Percentiles rank a stretch among this genome's conserved stretches.
Evolutionary conservation across 1,140 invertebrate species (phyloP).

Genomic region (Lycorma delicatula): DNA sequence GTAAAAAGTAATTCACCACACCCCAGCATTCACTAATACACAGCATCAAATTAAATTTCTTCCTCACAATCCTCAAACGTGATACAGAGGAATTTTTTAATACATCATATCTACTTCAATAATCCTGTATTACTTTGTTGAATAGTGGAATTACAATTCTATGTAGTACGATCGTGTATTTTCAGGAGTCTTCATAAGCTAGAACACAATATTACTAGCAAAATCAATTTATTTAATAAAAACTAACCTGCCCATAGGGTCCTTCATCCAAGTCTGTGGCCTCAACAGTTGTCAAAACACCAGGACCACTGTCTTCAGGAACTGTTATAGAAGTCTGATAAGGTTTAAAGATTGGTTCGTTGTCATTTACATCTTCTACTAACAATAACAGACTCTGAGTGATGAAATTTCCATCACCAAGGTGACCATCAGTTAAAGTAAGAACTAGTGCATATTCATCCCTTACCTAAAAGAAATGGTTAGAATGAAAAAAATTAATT

Average conservation of each 20-base stretch:
- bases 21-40: no score
- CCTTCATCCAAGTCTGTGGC: constrained; percentile 85
- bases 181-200: no score
- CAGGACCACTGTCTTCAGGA: constrained; percentile 63
- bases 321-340: constrained; percentile 73
- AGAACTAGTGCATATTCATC: constrained; percentile 83
- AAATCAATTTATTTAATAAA: no score
- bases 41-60: no score
- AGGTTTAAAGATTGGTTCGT: constrained; percentile 76
- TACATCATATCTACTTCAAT: no score
- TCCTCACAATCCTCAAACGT: no score
- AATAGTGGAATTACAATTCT: no score
- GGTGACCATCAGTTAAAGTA: constrained; percentile 78
- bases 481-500: constrained; percentile 12
- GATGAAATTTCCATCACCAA: constrained; percentile 80
- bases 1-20: no score
- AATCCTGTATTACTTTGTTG: no score
- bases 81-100: no score
- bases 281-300: constrained; percentile 69
- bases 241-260: constrained; percentile 77
- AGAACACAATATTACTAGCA: no score
- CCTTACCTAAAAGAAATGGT: constrained; percentile 46
- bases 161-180: no score
- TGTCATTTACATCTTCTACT: constrained; percentile 89
- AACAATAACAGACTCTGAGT: constrained; percentile 80